These are phyloP conservation scores for Acrocyrtus sp. DNA, from an alignment of 2,888 invertebrate genomes.

Conservation along the genomic window DNA sequence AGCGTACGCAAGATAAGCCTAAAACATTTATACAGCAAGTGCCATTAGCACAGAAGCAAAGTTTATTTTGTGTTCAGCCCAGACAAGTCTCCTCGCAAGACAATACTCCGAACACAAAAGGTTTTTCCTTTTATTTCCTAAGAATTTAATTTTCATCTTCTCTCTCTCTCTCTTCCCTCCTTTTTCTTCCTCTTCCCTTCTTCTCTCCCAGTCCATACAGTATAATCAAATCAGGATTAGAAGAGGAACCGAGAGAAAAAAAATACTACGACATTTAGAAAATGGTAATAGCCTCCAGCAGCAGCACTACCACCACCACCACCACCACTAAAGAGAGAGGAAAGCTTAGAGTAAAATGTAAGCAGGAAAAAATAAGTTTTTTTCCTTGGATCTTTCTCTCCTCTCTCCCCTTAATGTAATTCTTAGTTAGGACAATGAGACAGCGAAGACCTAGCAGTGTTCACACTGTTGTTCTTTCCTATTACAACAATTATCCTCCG, in stretches of 20 bases:
- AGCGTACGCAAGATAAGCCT: no score
- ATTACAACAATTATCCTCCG: constrained; percentile 33
- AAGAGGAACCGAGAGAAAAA: neutral
- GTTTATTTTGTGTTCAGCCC: no score
- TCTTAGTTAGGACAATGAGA: neutral
- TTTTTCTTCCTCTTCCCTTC: neutral
- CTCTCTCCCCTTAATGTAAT: neutral
- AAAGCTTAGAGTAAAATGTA: neutral
- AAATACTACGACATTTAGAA: no score
- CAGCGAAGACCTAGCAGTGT: constrained; percentile 1
- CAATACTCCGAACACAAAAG: constrained; percentile 34
- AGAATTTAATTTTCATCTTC: constrained; percentile 44
- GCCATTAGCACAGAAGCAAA: no score
- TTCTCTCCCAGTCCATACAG: no score
- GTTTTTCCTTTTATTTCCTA: constrained; percentile 42
- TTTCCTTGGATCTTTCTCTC: neutral
- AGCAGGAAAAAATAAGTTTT: neutral
- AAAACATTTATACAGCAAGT: no score
- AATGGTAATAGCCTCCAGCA: constrained; percentile 21
- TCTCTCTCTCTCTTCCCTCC: constrained; percentile 8
- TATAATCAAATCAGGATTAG: constrained; percentile 51
- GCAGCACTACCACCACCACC: neutral
- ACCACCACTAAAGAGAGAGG: neutral
- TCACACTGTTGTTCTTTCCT: constrained; percentile 36
- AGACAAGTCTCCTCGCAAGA: no score